Evolutionary conservation across 2,888 invertebrate species (phyloP).

Genomic region (Frankliniella intonsa): DNA sequence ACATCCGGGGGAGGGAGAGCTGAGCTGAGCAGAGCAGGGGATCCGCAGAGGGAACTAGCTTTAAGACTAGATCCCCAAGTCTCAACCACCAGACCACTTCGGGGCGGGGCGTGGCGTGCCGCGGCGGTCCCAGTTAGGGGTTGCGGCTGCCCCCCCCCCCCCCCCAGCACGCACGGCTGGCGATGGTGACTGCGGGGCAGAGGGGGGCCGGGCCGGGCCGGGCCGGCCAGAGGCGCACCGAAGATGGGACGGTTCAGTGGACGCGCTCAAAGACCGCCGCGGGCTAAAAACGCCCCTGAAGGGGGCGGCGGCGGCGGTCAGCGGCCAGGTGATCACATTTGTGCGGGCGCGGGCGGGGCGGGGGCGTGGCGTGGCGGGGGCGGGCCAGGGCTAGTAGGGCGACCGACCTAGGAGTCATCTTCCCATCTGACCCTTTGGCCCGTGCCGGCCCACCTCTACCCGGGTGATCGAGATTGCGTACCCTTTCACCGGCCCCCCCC

Average conservation of each 20-base stretch:
- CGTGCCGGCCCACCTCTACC: no score
- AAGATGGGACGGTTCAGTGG: slow-evolving; percentile 1
- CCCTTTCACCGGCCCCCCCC: no score
- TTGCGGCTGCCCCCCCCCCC: no score
- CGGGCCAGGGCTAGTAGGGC: not conserved
- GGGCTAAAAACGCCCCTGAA: slow-evolving; percentile 1
- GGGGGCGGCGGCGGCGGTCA: not conserved
- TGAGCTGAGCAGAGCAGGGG: not conserved
- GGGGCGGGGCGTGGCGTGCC: no score
- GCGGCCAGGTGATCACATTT: no score
- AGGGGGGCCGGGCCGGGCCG: not conserved
- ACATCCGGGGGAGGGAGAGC: not conserved
- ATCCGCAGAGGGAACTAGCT: no score
- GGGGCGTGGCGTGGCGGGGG: not conserved
- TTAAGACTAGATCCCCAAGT: no score
- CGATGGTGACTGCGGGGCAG: not conserved
- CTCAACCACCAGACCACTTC: no score
- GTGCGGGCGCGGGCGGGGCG: not conserved
- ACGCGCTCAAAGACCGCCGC: slow-evolving; percentile 13
- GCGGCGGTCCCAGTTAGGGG: no score
- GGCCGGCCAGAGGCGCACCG: not conserved
- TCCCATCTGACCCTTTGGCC: no score
- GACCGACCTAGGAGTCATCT: not conserved
- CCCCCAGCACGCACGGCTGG: no score
- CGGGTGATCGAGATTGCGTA: no score